Conservation (phyloP, 2,888 invertebrate species). For the Acrobasis repandana region DNA sequence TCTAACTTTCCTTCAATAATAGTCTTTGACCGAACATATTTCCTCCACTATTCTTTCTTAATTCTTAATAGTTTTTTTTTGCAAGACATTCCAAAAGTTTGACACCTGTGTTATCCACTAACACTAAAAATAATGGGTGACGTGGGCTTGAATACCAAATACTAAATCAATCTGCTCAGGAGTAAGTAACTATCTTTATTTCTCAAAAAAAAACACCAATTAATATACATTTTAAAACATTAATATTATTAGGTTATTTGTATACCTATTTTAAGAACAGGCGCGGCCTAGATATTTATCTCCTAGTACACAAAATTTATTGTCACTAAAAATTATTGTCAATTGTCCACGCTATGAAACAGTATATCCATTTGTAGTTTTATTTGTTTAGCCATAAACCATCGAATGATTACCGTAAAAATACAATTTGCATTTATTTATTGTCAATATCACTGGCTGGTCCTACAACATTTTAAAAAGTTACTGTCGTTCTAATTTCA, state of each 20-base stretch:
- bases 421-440: neutral
- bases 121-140: neutral
- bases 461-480: neutral
- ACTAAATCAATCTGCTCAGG: conserved; percentile 71
- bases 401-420: conserved; percentile 5
- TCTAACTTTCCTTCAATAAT: too few relatives aligned
- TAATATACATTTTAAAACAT: conserved; percentile 75
- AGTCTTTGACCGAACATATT: too few relatives aligned
- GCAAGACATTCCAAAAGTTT: too few relatives aligned
- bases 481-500: conserved; percentile 1
- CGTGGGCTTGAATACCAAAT: conserved; percentile 37
- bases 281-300: conserved; percentile 41
- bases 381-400: conserved; percentile 1
- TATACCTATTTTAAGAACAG: conserved; percentile 52
- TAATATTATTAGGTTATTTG: conserved; percentile 62
- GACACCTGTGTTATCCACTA: neutral
- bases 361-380: conserved; percentile 16
- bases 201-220: conserved; percentile 76
- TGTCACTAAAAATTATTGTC: conserved; percentile 32
- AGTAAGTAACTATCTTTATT: conserved; percentile 80
- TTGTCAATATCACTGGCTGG: neutral
- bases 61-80: too few relatives aligned
- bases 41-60: too few relatives aligned
- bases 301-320: conserved; percentile 34
- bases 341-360: conserved; percentile 33